Conservation (phyloP, 2,113 vertebrate genomes). For the Oxygymnocypris stewartii region DNA sequence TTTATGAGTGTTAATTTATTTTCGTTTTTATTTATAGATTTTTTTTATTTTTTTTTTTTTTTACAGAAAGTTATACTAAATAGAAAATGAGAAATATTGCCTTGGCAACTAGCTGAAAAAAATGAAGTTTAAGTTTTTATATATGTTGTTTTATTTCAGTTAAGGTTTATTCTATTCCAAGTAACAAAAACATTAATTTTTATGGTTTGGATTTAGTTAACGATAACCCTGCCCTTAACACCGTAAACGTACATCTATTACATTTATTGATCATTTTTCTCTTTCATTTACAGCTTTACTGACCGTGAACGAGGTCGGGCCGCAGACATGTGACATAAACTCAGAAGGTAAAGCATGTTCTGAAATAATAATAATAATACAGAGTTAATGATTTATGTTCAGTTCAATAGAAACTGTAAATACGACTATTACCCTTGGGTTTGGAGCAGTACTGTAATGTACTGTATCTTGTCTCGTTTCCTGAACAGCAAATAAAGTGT, state of each 20-base stretch:
- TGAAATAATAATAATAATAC: neutral
- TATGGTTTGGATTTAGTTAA: too few species aligned
- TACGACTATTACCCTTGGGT: neutral
- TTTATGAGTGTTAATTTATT: too few species aligned
- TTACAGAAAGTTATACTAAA: too few species aligned
- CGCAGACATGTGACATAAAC: conserved; percentile 7
- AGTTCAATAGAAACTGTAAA: neutral
- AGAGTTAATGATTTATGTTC: neutral
- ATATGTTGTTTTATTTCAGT: neutral
- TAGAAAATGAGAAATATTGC: neutral
- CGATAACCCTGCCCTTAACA: neutral
- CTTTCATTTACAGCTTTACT: neutral
- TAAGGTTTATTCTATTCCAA: neutral
- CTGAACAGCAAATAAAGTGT: neutral
- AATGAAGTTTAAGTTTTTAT: neutral
- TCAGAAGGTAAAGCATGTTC: neutral
- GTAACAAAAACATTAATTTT: neutral
- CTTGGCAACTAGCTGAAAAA: too few species aligned
- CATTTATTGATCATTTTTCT: neutral
- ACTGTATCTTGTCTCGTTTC: neutral
- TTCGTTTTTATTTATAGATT: too few species aligned
- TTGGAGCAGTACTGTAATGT: neutral
- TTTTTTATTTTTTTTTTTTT: neutral
- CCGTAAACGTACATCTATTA: neutral
- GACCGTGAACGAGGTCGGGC: neutral